phyloP scores from a whole-genome alignment of 2,113 vertebrate species.

The Mesitornis unicolor region DNA sequence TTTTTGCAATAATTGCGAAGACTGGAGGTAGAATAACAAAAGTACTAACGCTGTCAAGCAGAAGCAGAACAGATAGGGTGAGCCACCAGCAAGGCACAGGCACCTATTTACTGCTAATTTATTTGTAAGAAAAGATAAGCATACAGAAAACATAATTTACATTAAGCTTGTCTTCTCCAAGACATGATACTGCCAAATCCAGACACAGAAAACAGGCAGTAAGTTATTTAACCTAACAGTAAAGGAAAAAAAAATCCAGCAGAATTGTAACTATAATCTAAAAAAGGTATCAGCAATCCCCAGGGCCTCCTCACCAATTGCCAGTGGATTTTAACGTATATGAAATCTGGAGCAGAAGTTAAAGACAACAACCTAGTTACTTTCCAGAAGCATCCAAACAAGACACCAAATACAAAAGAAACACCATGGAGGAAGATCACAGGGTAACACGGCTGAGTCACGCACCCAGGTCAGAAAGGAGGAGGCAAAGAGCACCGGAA shows the following conservation, averaged over 20 bases:
- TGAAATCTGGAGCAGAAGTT: not conserved
- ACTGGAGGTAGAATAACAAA: not conserved
- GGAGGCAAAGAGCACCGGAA: no score
- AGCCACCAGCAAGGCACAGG: not conserved
- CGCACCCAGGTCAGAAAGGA: not conserved
- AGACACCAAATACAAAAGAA: not conserved
- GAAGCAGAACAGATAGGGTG: not conserved
- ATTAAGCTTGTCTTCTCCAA: not conserved
- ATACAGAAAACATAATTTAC: not conserved
- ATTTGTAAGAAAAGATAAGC: constrained; percentile 29
- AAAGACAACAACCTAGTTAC: not conserved
- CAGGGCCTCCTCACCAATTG: not conserved
- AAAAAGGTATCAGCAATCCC: not conserved
- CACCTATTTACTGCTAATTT: not conserved
- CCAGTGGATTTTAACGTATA: not conserved
- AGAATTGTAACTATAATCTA: not conserved
- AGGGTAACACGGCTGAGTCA: not conserved
- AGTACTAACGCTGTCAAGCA: not conserved
- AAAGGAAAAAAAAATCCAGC: not conserved
- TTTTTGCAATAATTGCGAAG: not conserved
- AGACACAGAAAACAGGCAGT: not conserved
- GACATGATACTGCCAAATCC: not conserved
- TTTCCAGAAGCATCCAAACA: not conserved
- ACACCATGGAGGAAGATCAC: not conserved
- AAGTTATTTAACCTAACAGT: not conserved